These are phyloP conservation scores for Serilophus lunatus DNA, from an alignment of 2,113 vertebrate species.

Conservation along the genomic window DNA sequence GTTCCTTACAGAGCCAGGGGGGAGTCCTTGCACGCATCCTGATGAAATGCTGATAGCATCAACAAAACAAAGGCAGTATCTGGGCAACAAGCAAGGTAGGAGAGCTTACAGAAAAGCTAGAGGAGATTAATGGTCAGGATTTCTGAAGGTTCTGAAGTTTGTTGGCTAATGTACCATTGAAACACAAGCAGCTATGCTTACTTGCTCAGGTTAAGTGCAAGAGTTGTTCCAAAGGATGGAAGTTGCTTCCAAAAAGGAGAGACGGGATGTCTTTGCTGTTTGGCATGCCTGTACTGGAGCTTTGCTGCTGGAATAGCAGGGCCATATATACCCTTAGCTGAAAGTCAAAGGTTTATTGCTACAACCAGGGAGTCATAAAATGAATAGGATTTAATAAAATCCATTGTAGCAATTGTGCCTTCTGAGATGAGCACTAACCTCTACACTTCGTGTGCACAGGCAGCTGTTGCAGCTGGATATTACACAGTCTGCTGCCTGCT, in stretches of 20 bases:
- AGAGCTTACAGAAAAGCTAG: constrained; percentile 1
- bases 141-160: constrained; percentile 17
- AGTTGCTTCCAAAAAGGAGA: not conserved
- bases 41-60: not conserved
- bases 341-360: not conserved
- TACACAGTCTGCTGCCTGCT: not conserved
- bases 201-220: not conserved
- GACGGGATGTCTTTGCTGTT: not conserved
- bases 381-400: not conserved
- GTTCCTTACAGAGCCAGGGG: not conserved
- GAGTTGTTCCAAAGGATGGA: not conserved
- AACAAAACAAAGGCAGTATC: not conserved
- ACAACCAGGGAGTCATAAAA: not conserved
- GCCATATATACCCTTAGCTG: not conserved
- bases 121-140: not conserved
- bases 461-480: not conserved
- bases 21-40: not conserved
- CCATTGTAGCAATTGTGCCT: not conserved
- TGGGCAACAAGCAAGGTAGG: not conserved
- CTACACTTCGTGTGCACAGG: not conserved
- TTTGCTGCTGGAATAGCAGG: not conserved
- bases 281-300: not conserved
- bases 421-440: not conserved
- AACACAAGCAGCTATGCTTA: not conserved
- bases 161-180: not conserved